Evolutionary conservation across 2,113 vertebrate species (phyloP), one percentile per base, ranked within the genome.

Genomic region (Bambusicola thoracicus): DNA sequence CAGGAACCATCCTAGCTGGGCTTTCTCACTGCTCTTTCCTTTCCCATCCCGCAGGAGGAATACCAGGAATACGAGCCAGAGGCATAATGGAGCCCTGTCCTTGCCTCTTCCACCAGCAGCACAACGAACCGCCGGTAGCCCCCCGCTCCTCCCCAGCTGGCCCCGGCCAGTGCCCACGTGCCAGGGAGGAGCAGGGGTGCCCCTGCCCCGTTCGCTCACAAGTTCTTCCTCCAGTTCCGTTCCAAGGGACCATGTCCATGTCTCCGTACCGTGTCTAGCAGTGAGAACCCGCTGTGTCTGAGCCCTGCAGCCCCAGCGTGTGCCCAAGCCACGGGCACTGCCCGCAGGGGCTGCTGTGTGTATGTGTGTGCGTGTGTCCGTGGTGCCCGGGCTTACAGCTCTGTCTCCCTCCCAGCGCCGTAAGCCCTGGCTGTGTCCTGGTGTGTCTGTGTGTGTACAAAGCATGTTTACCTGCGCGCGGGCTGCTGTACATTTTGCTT

Each of bases 1-100:
- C 8, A 21, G 2, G 21, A 22, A 40, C 32, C 27, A 25, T 24
- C 46, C 5, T 30, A 36, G 22, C 36, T 34, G 40, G 10, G 16
- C 56, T 61, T 43, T 93, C 62, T 87, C 58, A 85, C 36, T 0
- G 2, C 40, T 89, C n/a, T 38, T 65, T 81, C 58, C 58, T 62
- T 80, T 55, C 36, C 18, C 65, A 18, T 24, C 72, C 88, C 49
- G 27, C 98, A 99, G 99, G 98, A 98, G 96, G 98, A 98, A 88
- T 99, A 98, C 98, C 99, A 99, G 98, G 99, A 99, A 95, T 99
- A 99, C 59, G 99, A 99, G 96, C 99, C 99, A 91, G 99, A 99
- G 97, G 99, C 99, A 30, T 99, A 99, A 99, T 98, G 97, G 96
- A 94, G 44, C 97, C 85, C 94, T 59, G 74, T 97, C 96, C 97